A percentile compares a stretch with the other conserved stretches of the same genome.
Evolutionary conservation across 2,797 vertebrate species (phyloP).

Genomic region (Vipera latastei): DNA sequence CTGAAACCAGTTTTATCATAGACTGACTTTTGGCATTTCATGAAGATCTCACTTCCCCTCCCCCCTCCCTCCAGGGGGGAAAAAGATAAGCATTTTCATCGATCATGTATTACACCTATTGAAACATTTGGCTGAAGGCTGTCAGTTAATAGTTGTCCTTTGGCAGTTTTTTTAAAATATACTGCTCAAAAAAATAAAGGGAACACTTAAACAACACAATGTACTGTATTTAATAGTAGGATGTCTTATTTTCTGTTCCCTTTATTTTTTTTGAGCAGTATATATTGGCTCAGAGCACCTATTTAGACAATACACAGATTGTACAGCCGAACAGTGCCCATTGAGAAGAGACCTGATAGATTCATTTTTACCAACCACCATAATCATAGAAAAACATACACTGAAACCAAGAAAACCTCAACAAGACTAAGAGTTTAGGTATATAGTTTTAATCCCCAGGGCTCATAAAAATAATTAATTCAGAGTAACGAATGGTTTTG

Average conservation of each 20-base stretch:
- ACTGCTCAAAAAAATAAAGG: neutral
- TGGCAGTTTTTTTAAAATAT: neutral
- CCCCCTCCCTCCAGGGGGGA: no score
- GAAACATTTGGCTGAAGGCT: neutral
- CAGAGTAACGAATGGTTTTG: neutral
- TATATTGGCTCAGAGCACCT: neutral
- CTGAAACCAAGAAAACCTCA: neutral
- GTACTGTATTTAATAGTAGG: no score
- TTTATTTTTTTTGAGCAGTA: neutral
- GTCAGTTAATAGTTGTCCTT: neutral
- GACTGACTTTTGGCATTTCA: neutral
- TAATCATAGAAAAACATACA: neutral
- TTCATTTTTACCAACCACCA: neutral
- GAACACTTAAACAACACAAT: no score
- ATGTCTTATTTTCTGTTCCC: no score
- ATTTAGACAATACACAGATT: neutral
- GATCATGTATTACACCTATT: neutral
- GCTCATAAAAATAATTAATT: neutral
- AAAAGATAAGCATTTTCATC: neutral
- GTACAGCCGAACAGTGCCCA: neutral
- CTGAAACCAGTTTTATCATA: neutral
- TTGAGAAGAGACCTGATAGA: neutral
- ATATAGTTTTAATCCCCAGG: neutral
- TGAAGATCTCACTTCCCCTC: neutral
- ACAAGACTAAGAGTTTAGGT: neutral